Percentiles rank a stretch among this genome's conserved stretches.
phyloP scores from a whole-genome alignment of 2,888 invertebrate genomes.

The Molorchus minor region DNA sequence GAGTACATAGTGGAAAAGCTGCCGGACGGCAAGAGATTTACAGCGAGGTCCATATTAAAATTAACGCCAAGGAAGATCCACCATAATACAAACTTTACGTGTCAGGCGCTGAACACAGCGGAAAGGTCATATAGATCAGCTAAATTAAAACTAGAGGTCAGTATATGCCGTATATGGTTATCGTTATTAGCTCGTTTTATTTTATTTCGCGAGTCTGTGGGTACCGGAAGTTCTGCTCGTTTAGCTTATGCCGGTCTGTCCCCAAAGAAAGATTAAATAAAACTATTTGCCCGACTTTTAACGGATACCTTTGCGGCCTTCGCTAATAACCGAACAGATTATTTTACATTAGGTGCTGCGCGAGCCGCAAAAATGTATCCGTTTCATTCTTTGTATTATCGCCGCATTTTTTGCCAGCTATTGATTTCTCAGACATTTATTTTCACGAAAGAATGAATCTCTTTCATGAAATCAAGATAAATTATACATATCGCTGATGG shows the following conservation, averaged over 20 bases:
- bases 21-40: conserved; percentile 83
- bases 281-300: conserved; percentile 20
- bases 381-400: conserved; percentile 9
- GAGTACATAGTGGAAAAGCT: conserved; percentile 80
- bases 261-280: conserved; percentile 23
- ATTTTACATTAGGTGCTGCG: conserved; percentile 15
- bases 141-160: conserved; percentile 81
- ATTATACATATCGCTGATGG: conserved; percentile 22
- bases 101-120: conserved; percentile 92
- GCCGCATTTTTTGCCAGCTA: conserved; percentile 11
- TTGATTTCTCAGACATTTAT: conserved; percentile 13
- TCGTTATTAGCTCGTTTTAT: conserved; percentile 11
- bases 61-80: conserved; percentile 88
- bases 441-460: conserved; percentile 21
- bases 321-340: conserved; percentile 21
- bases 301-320: conserved; percentile 18
- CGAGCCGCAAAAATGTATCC: conserved; percentile 8
- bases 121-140: conserved; percentile 85
- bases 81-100: conserved; percentile 90
- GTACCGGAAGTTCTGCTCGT: conserved; percentile 4
- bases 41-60: conserved; percentile 84
- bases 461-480: conserved; percentile 20
- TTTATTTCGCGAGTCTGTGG: conserved; percentile 7
- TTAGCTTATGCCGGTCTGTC: conserved; percentile 3
- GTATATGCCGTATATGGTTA: conserved; percentile 46